These are phyloP conservation scores for Napeogenes inachia DNA, from an alignment of 2,888 invertebrate genomes.

Conservation along the genomic window DNA sequence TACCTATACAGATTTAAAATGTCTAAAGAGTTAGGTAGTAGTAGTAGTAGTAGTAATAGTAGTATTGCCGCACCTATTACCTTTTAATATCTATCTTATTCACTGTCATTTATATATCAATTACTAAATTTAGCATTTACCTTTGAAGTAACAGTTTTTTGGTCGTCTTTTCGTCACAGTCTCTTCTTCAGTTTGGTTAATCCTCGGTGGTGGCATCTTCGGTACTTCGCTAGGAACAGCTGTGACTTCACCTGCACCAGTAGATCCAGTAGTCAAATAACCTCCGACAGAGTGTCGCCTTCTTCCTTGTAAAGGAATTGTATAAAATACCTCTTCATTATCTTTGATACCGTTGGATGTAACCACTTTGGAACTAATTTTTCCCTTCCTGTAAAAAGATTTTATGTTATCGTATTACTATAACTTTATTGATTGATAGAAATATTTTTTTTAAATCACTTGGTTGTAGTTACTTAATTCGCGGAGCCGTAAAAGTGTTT, in stretches of 20 bases:
- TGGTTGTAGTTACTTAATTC: slow-evolving; percentile 57
- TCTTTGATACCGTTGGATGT: slow-evolving; percentile 63
- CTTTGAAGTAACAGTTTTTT: slow-evolving; percentile 68
- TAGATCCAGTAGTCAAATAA: slow-evolving; percentile 72
- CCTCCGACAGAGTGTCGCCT: slow-evolving; percentile 83
- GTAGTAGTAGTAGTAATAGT: no score
- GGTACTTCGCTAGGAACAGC: slow-evolving; percentile 75
- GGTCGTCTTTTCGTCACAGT: slow-evolving; percentile 59
- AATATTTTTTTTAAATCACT: background rate
- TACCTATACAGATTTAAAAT: background rate
- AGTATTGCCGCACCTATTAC: no score
- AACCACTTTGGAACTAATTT: slow-evolving; percentile 58
- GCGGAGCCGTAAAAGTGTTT: slow-evolving; percentile 66
- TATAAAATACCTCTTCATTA: slow-evolving; percentile 80
- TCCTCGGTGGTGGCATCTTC: slow-evolving; percentile 71
- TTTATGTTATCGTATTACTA: background rate
- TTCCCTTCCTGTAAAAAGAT: slow-evolving; percentile 58
- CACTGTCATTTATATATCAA: no score
- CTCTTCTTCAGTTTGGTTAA: slow-evolving; percentile 57
- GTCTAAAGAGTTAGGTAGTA: no score
- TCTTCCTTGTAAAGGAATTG: slow-evolving; percentile 67
- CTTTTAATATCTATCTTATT: no score
- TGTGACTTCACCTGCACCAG: slow-evolving; percentile 62
- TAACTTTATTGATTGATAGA: background rate
- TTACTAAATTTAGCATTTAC: slow-evolving; percentile 35